Evolutionary conservation across 2,888 invertebrate genomes (phyloP).

Genomic region (Aricia artaxerxes): DNA sequence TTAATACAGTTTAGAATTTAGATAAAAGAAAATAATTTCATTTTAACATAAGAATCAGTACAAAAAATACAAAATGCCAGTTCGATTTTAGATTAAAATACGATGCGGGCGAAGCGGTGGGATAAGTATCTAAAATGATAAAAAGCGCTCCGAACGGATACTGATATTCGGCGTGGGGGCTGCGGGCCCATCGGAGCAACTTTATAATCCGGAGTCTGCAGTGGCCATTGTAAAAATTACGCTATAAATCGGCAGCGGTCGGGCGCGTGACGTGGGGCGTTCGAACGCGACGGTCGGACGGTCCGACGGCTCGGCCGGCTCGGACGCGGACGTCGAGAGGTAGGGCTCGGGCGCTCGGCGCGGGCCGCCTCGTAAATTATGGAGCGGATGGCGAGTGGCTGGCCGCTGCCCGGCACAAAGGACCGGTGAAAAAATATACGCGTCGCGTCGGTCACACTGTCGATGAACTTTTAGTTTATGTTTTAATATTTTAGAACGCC

Average conservation of each 20-base stretch:
- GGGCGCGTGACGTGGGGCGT: conserved; percentile 47
- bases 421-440: conserved; percentile 67
- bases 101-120: neutral
- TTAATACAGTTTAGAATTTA: neutral
- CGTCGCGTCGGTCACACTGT: conserved; percentile 44
- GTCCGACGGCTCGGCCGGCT: neutral
- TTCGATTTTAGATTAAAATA: neutral
- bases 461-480: neutral
- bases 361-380: conserved; percentile 49
- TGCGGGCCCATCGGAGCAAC: conserved; percentile 15
- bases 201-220: conserved; percentile 37
- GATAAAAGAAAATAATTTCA: neutral
- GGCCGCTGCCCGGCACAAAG: conserved; percentile 60
- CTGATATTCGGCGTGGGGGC: conserved; percentile 6
- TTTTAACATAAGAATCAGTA: neutral
- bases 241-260: conserved; percentile 66
- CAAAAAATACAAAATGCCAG: neutral
- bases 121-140: conserved; percentile 21
- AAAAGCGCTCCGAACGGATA: neutral
- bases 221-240: conserved; percentile 72
- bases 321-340: neutral
- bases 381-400: conserved; percentile 49
- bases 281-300: neutral
- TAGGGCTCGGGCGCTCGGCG: conserved; percentile 35
- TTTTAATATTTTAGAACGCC: conserved; percentile 24